Evolutionary conservation across 2,113 vertebrate species (phyloP).

Genomic region (Lagopus muta): DNA sequence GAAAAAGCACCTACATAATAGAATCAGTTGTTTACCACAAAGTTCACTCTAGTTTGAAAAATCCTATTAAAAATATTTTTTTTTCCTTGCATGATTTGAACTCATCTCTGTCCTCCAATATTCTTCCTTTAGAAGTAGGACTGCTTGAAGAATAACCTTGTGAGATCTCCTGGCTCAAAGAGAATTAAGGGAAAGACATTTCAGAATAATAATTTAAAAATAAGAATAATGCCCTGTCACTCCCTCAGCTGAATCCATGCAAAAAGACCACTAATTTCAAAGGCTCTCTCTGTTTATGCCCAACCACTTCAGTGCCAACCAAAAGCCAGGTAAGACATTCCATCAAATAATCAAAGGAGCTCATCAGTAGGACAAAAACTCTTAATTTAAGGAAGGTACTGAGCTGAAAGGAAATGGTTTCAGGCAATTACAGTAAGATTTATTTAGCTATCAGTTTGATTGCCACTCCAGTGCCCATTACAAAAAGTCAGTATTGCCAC

Average conservation of each 20-base stretch:
- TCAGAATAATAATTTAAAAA: neutral
- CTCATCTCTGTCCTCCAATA: neutral
- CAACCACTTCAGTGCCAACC: neutral
- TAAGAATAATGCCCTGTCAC: neutral
- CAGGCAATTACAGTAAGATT: neutral
- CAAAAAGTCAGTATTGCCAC: conserved; percentile 74
- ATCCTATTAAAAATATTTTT: neutral
- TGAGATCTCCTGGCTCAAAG: neutral
- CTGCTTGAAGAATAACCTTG: neutral
- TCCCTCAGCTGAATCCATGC: neutral
- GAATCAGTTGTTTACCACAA: neutral
- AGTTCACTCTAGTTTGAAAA: neutral
- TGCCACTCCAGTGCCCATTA: conserved; percentile 33
- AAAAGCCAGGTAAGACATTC: neutral
- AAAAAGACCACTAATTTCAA: neutral
- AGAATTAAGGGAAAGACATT: neutral
- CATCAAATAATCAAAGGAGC: neutral
- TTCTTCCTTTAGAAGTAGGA: neutral
- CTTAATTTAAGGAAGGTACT: no score
- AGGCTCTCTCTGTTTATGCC: neutral
- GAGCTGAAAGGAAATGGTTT: neutral
- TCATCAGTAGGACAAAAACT: neutral
- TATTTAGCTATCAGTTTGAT: neutral
- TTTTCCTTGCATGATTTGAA: neutral
- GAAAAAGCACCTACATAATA: neutral